Conservation (phyloP, 2,888 invertebrate genomes). For the Lasioglossum morio region DNA sequence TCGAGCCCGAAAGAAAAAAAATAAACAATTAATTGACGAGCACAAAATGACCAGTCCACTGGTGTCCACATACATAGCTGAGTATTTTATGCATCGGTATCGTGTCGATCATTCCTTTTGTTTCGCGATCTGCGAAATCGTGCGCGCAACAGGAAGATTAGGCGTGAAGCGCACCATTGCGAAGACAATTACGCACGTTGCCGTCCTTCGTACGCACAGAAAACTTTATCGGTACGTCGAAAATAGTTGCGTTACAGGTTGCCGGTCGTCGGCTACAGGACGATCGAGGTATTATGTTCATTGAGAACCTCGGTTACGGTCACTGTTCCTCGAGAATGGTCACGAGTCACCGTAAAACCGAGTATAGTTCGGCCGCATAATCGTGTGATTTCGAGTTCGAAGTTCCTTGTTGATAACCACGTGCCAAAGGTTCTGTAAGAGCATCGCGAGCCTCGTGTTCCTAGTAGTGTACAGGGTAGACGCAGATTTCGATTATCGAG, state of each 20-base stretch:
- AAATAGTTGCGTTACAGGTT: constrained; percentile 5
- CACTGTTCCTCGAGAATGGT: background rate
- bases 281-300: background rate
- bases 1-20: constrained; percentile 18
- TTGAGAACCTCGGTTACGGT: background rate
- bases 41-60: constrained; percentile 69
- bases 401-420: constrained; percentile 52
- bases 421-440: constrained; percentile 68
- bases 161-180: constrained; percentile 38
- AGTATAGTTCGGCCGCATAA: constrained; percentile 2
- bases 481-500: background rate
- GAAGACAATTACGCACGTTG: constrained; percentile 18
- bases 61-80: constrained; percentile 84
- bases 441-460: constrained; percentile 48
- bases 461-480: constrained; percentile 58
- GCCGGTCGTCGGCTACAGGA: background rate
- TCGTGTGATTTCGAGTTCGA: constrained; percentile 36
- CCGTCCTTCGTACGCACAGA: constrained; percentile 30
- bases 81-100: constrained; percentile 74
- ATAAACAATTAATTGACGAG: constrained; percentile 42
- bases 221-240: background rate
- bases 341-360: background rate
- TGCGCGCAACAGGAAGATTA: constrained; percentile 9
- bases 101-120: constrained; percentile 11
- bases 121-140: background rate